A percentile compares a stretch with the other conserved stretches of the same genome.
phyloP scores from a whole-genome alignment of 2,797 vertebrate genomes.

The Podarcis lilfordi region DNA sequence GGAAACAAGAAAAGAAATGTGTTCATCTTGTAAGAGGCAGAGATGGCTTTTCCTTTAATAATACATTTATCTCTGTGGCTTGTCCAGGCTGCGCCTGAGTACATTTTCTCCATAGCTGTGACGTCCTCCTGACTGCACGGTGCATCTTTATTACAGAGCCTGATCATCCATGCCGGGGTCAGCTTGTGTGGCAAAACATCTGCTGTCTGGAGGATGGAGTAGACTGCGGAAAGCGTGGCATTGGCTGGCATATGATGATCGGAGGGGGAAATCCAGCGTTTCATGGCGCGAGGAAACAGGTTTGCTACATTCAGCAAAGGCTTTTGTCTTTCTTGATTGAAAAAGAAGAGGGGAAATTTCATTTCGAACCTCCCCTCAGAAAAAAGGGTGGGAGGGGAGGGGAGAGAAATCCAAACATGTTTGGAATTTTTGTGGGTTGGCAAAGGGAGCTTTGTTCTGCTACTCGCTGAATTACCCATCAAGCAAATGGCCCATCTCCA shows the following conservation, averaged over 20 bases:
- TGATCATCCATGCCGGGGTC: neutral
- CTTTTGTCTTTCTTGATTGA: neutral
- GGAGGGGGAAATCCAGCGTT: neutral
- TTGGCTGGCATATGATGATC: neutral
- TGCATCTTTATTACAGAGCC: neutral
- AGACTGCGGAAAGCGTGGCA: too few species aligned
- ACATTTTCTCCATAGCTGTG: neutral
- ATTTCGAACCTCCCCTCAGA: neutral
- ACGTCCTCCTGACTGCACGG: neutral
- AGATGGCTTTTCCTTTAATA: neutral
- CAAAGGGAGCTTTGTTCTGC: conserved; percentile 53
- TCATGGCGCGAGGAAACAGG: neutral
- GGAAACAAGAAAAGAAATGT: too few species aligned
- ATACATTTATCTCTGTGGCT: neutral
- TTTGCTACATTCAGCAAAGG: neutral
- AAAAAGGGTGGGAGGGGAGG: too few species aligned
- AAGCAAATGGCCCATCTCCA: conserved; percentile 61
- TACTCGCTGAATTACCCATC: conserved; percentile 50
- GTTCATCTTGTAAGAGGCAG: neutral
- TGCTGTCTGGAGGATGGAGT: neutral
- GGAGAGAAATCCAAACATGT: neutral
- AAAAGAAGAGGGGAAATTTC: neutral
- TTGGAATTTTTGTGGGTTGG: conserved; percentile 61
- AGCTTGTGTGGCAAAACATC: neutral
- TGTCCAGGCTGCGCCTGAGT: neutral